Evolutionary conservation across 2,113 vertebrate species (phyloP).

Genomic region (Micronycteris hirsuta): DNA sequence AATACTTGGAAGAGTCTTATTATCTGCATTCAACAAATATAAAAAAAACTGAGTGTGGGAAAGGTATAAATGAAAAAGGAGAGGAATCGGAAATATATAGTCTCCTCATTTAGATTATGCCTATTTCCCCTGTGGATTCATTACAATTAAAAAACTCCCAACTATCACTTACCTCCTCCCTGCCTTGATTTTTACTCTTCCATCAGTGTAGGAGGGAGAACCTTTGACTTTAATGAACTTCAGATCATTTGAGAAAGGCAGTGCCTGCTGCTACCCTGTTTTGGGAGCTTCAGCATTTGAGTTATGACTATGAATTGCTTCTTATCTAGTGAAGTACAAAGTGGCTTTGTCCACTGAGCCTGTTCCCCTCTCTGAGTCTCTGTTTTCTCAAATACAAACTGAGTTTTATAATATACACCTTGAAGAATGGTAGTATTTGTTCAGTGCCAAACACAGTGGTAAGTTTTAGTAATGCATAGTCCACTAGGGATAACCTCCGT

Average conservation of each 20-base stretch:
- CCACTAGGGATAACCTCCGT: no score
- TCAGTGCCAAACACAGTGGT: neutral
- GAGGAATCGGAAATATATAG: neutral
- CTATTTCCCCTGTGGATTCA: neutral
- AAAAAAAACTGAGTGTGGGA: neutral
- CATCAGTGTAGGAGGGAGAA: neutral
- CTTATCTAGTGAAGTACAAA: neutral
- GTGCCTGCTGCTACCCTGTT: neutral
- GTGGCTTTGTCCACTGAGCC: neutral
- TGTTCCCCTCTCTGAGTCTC: neutral
- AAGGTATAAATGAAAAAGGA: neutral
- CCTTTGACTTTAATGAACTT: neutral
- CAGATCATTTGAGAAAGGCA: neutral
- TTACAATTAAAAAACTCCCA: constrained; percentile 1
- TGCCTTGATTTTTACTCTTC: neutral
- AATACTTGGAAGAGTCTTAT: neutral
- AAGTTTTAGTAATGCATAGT: neutral
- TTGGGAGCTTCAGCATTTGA: neutral
- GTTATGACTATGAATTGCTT: neutral
- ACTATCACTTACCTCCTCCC: neutral
- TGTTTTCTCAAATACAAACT: neutral
- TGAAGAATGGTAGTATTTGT: neutral
- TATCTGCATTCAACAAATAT: neutral
- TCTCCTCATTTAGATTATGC: neutral
- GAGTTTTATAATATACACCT: neutral